Percentiles rank a stretch among this genome's conserved stretches.
Conservation (phyloP, 2,113 vertebrate species). For the Crotalus viridis region DNA sequence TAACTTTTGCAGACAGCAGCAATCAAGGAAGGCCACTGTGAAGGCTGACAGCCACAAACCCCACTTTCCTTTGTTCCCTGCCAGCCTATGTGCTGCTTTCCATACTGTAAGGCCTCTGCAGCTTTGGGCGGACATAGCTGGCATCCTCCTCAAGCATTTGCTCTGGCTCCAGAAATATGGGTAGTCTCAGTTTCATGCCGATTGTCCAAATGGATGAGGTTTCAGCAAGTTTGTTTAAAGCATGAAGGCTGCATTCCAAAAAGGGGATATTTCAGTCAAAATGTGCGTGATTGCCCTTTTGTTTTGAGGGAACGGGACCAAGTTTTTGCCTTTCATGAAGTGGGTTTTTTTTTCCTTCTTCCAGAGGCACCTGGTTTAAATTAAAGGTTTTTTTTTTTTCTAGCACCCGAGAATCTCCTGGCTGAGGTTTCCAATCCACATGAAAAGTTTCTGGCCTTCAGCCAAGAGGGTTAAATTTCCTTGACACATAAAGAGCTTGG, state of each 20-base stretch:
- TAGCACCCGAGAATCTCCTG: constrained; percentile 70
- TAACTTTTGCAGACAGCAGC: constrained; percentile 21
- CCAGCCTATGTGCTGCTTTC: background rate
- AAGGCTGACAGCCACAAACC: constrained; percentile 12
- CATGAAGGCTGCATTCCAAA: background rate
- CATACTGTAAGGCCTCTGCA: constrained; percentile 31
- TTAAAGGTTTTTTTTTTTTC: constrained; percentile 65
- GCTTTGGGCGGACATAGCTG: constrained; percentile 31
- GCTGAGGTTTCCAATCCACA: constrained; percentile 64
- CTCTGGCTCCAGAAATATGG: background rate
- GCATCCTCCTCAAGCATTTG: constrained; percentile 21
- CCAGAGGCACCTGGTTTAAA: constrained; percentile 70
- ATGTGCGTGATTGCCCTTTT: constrained; percentile 34
- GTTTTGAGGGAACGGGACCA: constrained; percentile 32
- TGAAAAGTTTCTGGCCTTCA: constrained; percentile 56
- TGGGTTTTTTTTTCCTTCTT: constrained; percentile 47
- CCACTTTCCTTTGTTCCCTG: constrained; percentile 24
- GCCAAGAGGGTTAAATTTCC: constrained; percentile 56
- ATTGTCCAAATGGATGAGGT: constrained; percentile 20
- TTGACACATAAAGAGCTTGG: constrained; percentile 44
- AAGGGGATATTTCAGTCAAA: constrained; percentile 37
- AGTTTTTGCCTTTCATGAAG: constrained; percentile 58
- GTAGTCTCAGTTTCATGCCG: constrained; percentile 39
- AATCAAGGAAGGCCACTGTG: constrained; percentile 6
- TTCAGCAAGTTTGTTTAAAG: constrained; percentile 9